A percentile compares a stretch with the other conserved stretches of the same genome.
Evolutionary conservation across 2,888 invertebrate genomes (phyloP).

Genomic region (Arge pagana): DNA sequence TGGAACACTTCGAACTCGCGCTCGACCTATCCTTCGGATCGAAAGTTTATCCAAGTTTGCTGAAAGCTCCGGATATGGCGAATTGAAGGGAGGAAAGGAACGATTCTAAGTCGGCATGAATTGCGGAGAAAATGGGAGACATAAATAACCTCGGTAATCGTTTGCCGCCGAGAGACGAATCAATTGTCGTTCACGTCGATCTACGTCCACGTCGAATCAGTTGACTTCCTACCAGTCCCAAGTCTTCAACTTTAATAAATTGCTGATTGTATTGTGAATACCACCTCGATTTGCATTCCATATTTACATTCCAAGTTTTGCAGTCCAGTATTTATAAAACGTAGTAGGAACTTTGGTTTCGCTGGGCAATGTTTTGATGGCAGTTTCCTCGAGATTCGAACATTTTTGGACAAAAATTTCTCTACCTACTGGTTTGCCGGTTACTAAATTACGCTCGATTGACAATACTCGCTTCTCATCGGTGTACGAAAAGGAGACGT

Average conservation of each 20-base stretch:
- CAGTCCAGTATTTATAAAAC: slow-evolving; percentile 58
- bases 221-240: slow-evolving; percentile 21
- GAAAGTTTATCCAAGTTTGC: no score
- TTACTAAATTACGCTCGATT: slow-evolving; percentile 27
- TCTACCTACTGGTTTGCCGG: slow-evolving; percentile 5
- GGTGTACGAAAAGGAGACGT: no score
- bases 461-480: no score
- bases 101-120: no score
- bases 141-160: no score
- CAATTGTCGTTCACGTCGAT: no score
- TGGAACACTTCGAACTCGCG: no score
- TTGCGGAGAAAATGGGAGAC: no score
- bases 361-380: slow-evolving; percentile 60
- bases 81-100: no score
- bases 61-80: no score
- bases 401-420: slow-evolving; percentile 10
- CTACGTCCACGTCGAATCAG: slow-evolving; percentile 13
- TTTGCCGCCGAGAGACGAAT: no score
- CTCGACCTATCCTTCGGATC: no score
- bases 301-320: slow-evolving; percentile 52
- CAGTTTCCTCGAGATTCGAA: slow-evolving; percentile 49
- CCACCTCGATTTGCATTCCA: slow-evolving; percentile 34
- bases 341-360: slow-evolving; percentile 69
- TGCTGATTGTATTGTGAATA: slow-evolving; percentile 50
- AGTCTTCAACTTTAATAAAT: slow-evolving; percentile 42